phyloP scores from a whole-genome alignment of 1,140 invertebrate genomes.

The Augochlora pura region DNA sequence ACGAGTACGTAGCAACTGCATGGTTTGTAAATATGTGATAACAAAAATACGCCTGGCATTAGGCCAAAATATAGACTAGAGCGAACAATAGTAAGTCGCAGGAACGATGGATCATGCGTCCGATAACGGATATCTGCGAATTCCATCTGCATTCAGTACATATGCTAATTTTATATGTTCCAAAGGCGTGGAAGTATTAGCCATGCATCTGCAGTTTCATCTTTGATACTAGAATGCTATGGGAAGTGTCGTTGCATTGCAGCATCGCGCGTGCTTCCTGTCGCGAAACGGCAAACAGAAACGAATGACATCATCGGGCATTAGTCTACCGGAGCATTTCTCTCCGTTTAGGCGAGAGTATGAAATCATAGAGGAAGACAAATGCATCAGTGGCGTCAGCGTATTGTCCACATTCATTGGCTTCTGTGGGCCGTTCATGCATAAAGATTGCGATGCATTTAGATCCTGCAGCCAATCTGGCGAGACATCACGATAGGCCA shows the following conservation, averaged over 20 bases:
- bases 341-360: not conserved
- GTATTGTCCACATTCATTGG: not conserved
- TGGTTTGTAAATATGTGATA: too few relatives aligned
- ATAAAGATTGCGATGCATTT: not conserved
- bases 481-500: not conserved
- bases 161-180: slow-evolving; percentile 12
- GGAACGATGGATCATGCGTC: not conserved
- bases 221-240: slow-evolving; percentile 18
- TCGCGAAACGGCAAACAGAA: slow-evolving; percentile 1
- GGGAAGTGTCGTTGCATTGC: not conserved
- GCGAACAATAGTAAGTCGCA: not conserved
- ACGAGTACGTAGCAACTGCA: too few relatives aligned
- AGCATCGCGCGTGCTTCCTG: slow-evolving; percentile 23
- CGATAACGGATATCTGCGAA: not conserved
- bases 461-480: not conserved
- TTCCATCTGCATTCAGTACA: not conserved
- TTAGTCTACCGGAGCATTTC: not conserved
- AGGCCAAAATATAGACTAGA: too few relatives aligned
- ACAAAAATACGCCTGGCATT: too few relatives aligned
- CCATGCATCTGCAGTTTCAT: slow-evolving; percentile 39
- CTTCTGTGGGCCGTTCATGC: not conserved
- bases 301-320: slow-evolving; percentile 24
- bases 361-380: slow-evolving; percentile 1
- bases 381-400: not conserved
- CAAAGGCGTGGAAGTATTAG: not conserved